A percentile compares a stretch with the other conserved stretches of the same genome.
Conservation (phyloP, 1,140 invertebrate species). For the Gryon sp. region DNA sequence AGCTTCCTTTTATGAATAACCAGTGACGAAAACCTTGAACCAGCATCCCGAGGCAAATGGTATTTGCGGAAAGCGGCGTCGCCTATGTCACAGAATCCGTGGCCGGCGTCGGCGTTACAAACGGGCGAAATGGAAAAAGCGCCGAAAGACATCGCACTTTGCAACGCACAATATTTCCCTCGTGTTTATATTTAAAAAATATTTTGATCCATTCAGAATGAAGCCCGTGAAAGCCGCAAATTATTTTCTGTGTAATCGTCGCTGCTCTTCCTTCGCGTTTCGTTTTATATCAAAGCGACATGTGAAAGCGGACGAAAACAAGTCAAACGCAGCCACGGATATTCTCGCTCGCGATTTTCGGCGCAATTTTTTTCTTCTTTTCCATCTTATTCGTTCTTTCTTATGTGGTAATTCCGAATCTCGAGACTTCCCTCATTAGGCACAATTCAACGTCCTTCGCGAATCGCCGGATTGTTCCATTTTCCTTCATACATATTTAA, state of each 20-base stretch:
- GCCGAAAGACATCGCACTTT: constrained; percentile 33
- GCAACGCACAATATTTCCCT: constrained; percentile 25
- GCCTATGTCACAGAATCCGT: constrained; percentile 27
- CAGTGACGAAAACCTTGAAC: constrained; percentile 13
- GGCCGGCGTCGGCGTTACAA: not conserved
- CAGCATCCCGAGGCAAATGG: constrained; percentile 12
- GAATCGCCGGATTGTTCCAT: constrained; percentile 77
- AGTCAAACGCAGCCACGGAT: constrained; percentile 26
- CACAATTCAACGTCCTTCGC: constrained; percentile 75
- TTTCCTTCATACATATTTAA: constrained; percentile 79
- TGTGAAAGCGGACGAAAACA: constrained; percentile 43
- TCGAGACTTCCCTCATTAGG: constrained; percentile 74
- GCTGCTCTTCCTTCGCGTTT: constrained; percentile 47
- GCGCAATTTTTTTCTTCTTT: constrained; percentile 59
- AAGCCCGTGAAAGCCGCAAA: constrained; percentile 39
- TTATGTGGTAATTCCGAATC: too few relatives aligned
- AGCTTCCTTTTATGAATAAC: constrained; percentile 23
- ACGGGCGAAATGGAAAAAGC: constrained; percentile 23
- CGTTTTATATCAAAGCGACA: constrained; percentile 61
- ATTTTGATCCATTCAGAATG: constrained; percentile 40
- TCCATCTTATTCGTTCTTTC: constrained; percentile 53
- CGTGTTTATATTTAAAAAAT: constrained; percentile 46
- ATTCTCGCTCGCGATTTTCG: constrained; percentile 35
- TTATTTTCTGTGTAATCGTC: constrained; percentile 61
- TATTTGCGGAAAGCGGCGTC: constrained; percentile 12